These are phyloP conservation scores for Cecidostiba fungosa DNA, from an alignment of 2,888 invertebrate species.

Conservation along the genomic window DNA sequence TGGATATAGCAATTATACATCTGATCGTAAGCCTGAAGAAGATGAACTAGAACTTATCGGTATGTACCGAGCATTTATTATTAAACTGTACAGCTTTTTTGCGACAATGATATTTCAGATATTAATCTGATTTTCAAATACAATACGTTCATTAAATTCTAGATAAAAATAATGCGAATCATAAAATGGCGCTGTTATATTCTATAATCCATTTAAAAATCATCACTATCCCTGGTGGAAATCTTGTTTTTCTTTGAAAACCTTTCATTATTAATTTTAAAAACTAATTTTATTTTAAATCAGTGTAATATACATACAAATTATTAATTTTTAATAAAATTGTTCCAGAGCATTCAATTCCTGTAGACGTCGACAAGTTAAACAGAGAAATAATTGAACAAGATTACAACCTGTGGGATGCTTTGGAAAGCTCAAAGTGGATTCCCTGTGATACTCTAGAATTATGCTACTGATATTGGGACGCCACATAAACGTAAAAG, in stretches of 20 bases:
- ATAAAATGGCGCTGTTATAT: constrained; percentile 57
- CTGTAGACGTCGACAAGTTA: constrained; percentile 88
- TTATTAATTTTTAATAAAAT: constrained; percentile 38
- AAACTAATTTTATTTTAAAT: constrained; percentile 42
- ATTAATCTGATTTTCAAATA: constrained; percentile 55
- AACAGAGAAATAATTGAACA: constrained; percentile 89
- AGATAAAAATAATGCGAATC: constrained; percentile 60
- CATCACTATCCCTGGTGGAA: constrained; percentile 37
- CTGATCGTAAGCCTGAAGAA: constrained; percentile 80
- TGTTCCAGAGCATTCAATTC: constrained; percentile 87
- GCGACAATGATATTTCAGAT: constrained; percentile 61
- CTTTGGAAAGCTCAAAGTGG: constrained; percentile 92
- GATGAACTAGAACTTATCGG: constrained; percentile 90
- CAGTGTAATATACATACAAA: constrained; percentile 6
- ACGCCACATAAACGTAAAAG: constrained; percentile 36
- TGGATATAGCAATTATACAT: constrained; percentile 80
- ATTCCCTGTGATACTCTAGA: constrained; percentile 89
- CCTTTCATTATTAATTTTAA: constrained; percentile 36
- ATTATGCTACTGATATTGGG: constrained; percentile 80
- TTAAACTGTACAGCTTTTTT: constrained; percentile 64
- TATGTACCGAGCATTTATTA: constrained; percentile 75
- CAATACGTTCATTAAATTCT: constrained; percentile 55
- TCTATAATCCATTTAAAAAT: constrained; percentile 44
- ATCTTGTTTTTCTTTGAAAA: constrained; percentile 44
- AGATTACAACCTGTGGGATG: constrained; percentile 90